Evolutionary conservation across 1,140 invertebrate species (phyloP), one percentile per base, ranked within the genome.

Genomic region (Lepidotrigona ventralis): DNA sequence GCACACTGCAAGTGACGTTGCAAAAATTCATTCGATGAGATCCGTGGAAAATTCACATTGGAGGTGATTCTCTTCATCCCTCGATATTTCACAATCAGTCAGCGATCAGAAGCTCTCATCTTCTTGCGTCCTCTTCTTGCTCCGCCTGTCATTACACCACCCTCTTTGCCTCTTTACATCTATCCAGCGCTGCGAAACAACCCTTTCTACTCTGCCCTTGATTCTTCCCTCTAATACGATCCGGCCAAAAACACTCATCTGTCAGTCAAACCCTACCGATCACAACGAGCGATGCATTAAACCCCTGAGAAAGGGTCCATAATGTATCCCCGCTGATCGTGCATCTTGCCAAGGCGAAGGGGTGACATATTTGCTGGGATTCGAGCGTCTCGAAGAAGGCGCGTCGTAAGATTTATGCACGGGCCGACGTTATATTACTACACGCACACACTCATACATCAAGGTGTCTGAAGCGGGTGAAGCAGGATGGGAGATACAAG

Each of bases 341-440:
- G 87, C 86, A 77, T 85, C 84, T 83, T 85, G 46, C 23, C 26
- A 58, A 46, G 39, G 72, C 69, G 19, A 56, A 21, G 71, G 68
- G 60, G 63, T 63, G 46, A 79, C 86, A 86, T 84, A 89, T 89
- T 89, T 86, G 87, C 80, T 8, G 70, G 68, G 80, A 76, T 88
- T 81, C 81, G 84, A 78, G 78, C 75, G 79, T 83, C 76, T 68
- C 78, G 79, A 82, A 77, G 46, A 74, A 84, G 60, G 56, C 78
- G 56, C 78, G 81, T 71, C 71, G 70, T 53, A 56, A 84, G 88
- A 89, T 89, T 89, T 89, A 89, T 89, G 71, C 87, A 80, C 63
- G 71, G 39, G 6, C 8, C 21, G 21, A 17, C 21, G 53, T 69
- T 46, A 39, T 39, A 69, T 26, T 29, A 26, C 26, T 60, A n/a